Conservation (phyloP, 2,113 vertebrate genomes). For the Myrmecophaga tridactyla region DNA sequence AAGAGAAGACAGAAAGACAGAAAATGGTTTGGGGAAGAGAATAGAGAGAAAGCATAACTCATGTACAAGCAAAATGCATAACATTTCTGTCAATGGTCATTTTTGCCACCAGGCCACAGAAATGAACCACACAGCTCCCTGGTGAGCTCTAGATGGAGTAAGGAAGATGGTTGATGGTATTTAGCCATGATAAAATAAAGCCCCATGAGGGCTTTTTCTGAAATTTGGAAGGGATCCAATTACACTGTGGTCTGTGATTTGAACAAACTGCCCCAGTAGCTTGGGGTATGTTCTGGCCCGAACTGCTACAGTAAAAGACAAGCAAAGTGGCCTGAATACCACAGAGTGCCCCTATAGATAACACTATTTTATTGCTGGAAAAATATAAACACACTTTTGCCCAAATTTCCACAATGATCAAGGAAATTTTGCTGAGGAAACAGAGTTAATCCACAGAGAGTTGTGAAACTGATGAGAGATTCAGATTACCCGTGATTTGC, state of each 20-base stretch:
- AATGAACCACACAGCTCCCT: conserved; percentile 18
- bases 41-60: neutral
- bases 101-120: neutral
- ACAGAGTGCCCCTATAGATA: conserved; percentile 50
- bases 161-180: conserved; percentile 25
- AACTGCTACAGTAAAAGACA: conserved; percentile 16
- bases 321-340: conserved; percentile 41
- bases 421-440: conserved; percentile 77
- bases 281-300: conserved; percentile 50
- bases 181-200: conserved; percentile 73
- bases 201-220: conserved; percentile 74
- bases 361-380: conserved; percentile 43
- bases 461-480: conserved; percentile 80
- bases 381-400: conserved; percentile 66
- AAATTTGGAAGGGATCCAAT: conserved; percentile 74
- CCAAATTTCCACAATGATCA: conserved; percentile 59
- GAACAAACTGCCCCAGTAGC: conserved; percentile 75
- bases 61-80: neutral
- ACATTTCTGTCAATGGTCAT: conserved; percentile 26
- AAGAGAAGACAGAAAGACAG: neutral
- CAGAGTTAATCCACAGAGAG: conserved; percentile 71
- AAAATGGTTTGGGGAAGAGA: neutral
- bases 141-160: neutral
- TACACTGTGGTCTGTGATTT: conserved; percentile 78
- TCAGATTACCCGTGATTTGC: conserved; percentile 75